Conservation (phyloP, 1,140 invertebrate species). For the Bradynema listronoti region DNA sequence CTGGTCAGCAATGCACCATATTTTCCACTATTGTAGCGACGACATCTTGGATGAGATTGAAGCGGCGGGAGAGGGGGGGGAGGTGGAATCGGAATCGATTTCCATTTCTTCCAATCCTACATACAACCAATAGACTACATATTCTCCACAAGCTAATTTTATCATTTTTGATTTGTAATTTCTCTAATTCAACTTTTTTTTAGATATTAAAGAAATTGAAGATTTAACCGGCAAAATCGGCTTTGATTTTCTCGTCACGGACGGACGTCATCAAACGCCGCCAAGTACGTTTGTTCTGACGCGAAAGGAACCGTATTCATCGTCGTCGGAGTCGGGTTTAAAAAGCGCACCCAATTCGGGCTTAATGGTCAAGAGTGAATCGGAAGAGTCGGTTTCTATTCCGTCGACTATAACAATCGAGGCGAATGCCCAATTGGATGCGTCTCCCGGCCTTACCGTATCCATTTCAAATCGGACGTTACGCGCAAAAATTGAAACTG, state of each 20-base stretch:
- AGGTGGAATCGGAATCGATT: too few species aligned
- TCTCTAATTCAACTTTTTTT: neutral
- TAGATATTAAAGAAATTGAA: neutral
- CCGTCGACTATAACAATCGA: conserved; percentile 29
- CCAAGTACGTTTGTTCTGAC: conserved; percentile 50
- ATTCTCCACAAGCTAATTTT: conserved; percentile 3
- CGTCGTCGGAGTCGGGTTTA: too few species aligned
- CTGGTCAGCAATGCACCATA: too few species aligned
- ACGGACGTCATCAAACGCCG: conserved; percentile 43
- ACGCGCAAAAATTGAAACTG: conserved; percentile 11
- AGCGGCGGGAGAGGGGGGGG: too few species aligned
- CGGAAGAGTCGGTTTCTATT: neutral
- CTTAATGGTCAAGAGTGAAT: too few species aligned
- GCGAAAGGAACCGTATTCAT: too few species aligned
- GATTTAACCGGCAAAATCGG: conserved; percentile 18
- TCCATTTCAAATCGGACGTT: conserved; percentile 46
- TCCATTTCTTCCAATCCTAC: too few species aligned
- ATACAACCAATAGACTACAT: too few species aligned
- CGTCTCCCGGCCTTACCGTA: conserved; percentile 36
- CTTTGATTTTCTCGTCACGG: conserved; percentile 52
- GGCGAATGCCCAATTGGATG: conserved; percentile 42
- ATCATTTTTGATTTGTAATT: neutral
- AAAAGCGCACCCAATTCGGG: too few species aligned
- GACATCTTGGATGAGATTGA: too few species aligned
- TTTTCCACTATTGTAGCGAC: too few species aligned